Base-by-base conservation (phyloP, 2,888 invertebrate genomes). In the Melieria crassipennis region DNA sequence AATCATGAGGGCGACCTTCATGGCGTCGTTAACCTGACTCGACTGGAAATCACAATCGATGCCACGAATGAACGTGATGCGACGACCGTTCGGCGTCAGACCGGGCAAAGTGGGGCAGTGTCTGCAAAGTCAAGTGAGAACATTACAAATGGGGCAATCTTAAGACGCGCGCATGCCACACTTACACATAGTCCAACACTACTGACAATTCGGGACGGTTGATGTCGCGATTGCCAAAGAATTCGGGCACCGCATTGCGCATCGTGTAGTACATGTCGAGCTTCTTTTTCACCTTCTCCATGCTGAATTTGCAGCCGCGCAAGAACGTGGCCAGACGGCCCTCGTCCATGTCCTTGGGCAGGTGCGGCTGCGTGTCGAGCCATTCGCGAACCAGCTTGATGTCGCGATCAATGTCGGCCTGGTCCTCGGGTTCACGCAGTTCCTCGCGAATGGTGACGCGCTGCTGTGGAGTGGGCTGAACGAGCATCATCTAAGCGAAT, bases 251-350 rank as follows among this genome's bases (percentile, higher is more conserved):
- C 1, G 94, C 93, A 5, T 92, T 89, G 42, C 94, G 89, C 93
- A 94, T 93, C 9, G 95, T 94, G 85, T 94, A 94, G 87, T 94
- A 95, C 93, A 94, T 94, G 86, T 95, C 95, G 82, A 95, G 87
- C 86, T 95, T 95, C 82, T 91, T 90, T 87, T 95, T 95, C 85
- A 93, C 92, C 87, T 93, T 94, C 87, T 95, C 95, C 84, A 95
- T 84, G 68, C 94, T 94, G 87, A 94, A 95, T 88, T 94, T 95
- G 88, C 94, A 93, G 45, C 94, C 94, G 11, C 95, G 90, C 74
- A 95, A 89, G 88, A 94, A 95, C 69, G 93, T 94, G 89, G 93
- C 90, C 76, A 95, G 88, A 71, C 93, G 90, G 78, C 90, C 89
- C 86, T 95, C 94, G 87, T 95, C 91, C 87, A 92, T 89, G 77